Conservation (phyloP, 1,140 invertebrate species). For the Hypothenemus hampei region DNA sequence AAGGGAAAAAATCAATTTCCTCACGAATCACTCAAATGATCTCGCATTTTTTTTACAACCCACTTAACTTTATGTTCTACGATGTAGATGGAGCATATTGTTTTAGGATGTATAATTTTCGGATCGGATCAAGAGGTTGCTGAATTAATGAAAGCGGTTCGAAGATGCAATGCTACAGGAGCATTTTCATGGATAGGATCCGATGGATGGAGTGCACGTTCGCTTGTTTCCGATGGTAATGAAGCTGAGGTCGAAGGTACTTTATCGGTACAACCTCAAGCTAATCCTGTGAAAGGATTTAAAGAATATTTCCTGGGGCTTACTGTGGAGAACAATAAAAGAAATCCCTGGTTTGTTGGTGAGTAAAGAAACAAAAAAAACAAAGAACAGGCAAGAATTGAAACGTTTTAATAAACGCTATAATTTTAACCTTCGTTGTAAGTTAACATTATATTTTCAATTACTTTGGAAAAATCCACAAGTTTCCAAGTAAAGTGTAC, state of each 20-base stretch:
- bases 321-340: slow-evolving; percentile 77
- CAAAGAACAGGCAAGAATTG: no score
- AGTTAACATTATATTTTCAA: no score
- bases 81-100: no score
- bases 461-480: no score
- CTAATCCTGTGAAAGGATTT: slow-evolving; percentile 81
- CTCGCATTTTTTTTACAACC: no score
- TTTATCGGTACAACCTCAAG: slow-evolving; percentile 84
- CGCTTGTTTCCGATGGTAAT: slow-evolving; percentile 82
- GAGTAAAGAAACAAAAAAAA: slow-evolving; percentile 31
- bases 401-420: no score
- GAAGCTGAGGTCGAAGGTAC: slow-evolving; percentile 88
- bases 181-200: slow-evolving; percentile 93
- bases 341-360: slow-evolving; percentile 94
- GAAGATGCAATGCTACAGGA: slow-evolving; percentile 80
- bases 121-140: slow-evolving; percentile 95
- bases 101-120: slow-evolving; percentile 88
- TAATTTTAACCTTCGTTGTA: no score
- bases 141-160: slow-evolving; percentile 86
- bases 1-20: slow-evolving; percentile 8
- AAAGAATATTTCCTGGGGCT: slow-evolving; percentile 83
- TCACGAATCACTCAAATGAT: no score
- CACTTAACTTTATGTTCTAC: no score
- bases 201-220: slow-evolving; percentile 86
- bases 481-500: no score